Conservation (phyloP, 2,888 invertebrate genomes). For the Apotomis betuletana region DNA sequence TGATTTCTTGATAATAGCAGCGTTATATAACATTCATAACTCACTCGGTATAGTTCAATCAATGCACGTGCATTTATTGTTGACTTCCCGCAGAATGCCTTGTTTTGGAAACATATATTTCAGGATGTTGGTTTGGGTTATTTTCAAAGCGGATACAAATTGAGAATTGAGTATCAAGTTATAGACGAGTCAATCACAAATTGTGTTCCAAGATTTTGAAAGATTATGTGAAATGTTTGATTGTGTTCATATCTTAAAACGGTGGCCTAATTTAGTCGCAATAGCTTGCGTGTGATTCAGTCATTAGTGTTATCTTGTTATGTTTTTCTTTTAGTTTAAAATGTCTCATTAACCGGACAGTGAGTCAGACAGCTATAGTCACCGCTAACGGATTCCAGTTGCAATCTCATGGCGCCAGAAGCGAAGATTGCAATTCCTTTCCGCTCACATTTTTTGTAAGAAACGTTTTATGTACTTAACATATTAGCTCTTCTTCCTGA, state of each 20-base stretch:
- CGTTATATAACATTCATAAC: neutral
- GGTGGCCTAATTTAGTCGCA: neutral
- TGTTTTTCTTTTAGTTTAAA: conserved; percentile 24
- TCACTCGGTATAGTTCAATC: conserved; percentile 28
- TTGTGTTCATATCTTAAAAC: neutral
- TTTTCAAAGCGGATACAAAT: conserved; percentile 39
- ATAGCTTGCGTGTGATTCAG: conserved; percentile 25
- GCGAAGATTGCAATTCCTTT: conserved; percentile 34
- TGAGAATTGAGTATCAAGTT: neutral
- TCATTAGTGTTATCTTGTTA: conserved; percentile 20
- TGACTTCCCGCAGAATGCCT: conserved; percentile 54
- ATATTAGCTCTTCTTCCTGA: neutral
- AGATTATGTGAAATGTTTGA: neutral
- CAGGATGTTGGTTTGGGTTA: conserved; percentile 45
- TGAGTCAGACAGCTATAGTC: conserved; percentile 37
- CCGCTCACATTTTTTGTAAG: conserved; percentile 20
- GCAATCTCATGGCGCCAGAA: conserved; percentile 37
- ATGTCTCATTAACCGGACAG: conserved; percentile 39
- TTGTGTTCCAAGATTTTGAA: neutral
- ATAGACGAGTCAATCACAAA: neutral
- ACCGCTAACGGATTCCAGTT: conserved; percentile 33
- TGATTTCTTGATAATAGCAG: neutral
- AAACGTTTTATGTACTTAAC: neutral
- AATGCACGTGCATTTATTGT: conserved; percentile 55
- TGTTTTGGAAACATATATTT: conserved; percentile 54